These are phyloP conservation scores for Nemotelus nigrinus DNA, from an alignment of 2,888 invertebrate species.

Conservation along the genomic window DNA sequence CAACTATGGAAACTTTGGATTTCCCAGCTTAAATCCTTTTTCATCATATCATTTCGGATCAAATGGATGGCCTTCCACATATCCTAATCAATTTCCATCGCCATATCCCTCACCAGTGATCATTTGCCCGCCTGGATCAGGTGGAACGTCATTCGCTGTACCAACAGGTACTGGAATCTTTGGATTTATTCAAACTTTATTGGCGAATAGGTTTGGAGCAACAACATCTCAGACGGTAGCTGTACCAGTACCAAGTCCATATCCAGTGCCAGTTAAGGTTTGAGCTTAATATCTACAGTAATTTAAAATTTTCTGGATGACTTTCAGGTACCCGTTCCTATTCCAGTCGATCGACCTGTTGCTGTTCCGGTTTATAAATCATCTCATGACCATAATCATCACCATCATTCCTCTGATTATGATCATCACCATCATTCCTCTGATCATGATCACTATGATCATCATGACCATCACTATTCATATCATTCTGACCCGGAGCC, in stretches of 20 bases:
- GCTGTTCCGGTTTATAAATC: conserved; percentile 18
- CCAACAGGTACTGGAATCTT: neutral
- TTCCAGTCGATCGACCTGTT: conserved; percentile 16
- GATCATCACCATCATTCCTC: neutral
- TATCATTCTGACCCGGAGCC: no score
- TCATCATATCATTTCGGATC: neutral
- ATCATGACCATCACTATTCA: no score
- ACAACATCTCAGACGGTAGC: neutral
- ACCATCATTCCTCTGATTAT: neutral
- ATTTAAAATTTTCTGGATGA: neutral
- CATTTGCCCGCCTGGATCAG: conserved; percentile 6
- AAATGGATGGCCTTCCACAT: neutral
- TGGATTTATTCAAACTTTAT: neutral
- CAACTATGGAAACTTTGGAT: neutral
- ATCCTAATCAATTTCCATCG: neutral
- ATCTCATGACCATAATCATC: neutral
- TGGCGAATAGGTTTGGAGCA: conserved; percentile 1
- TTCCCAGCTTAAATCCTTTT: neutral
- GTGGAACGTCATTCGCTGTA: neutral
- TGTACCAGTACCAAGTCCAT: conserved; percentile 15
- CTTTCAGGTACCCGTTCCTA: conserved; percentile 17
- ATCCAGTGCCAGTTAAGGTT: conserved; percentile 24
- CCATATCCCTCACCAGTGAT: neutral
- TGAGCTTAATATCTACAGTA: neutral
- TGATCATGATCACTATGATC: neutral